Conservation (phyloP, 2,888 invertebrate species). For the Lissocephala sabroskyi region DNA sequence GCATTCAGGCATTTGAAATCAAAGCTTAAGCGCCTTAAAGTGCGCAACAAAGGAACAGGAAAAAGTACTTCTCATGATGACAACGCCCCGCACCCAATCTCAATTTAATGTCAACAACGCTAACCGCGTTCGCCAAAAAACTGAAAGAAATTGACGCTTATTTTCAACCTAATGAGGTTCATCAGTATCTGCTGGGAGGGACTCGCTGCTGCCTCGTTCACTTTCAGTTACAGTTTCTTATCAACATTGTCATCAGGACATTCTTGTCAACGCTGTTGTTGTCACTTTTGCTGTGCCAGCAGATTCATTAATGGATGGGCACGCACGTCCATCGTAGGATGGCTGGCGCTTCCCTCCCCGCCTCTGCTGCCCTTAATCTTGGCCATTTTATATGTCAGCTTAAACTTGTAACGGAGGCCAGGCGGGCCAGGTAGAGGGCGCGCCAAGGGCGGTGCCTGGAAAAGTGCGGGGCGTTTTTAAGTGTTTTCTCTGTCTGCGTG, state of each 20-base stretch:
- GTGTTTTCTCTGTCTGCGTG: constrained; percentile 45
- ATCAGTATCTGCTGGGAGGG: constrained; percentile 41
- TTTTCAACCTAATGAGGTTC: constrained; percentile 45
- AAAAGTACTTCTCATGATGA: not conserved
- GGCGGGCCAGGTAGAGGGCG: no score
- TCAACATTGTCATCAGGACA: not conserved
- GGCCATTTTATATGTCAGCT: no score
- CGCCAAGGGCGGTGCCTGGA: no score
- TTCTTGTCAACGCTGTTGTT: constrained; percentile 6
- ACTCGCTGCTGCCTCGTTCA: constrained; percentile 16
- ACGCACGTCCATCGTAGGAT: constrained; percentile 13
- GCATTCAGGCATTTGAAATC: constrained; percentile 2
- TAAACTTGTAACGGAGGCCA: no score
- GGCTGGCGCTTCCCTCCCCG: no score
- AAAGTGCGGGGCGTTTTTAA: constrained; percentile 20
- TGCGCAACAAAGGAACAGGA: constrained; percentile 24
- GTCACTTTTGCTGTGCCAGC: not conserved
- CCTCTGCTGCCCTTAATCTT: no score
- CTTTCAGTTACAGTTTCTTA: not conserved
- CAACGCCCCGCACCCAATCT: constrained; percentile 2
- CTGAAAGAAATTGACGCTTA: constrained; percentile 1
- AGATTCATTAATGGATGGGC: constrained; percentile 52
- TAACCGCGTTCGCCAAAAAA: no score
- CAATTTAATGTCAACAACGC: constrained; percentile 38
- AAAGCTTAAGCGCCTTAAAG: constrained; percentile 43